A percentile compares a stretch with the other conserved stretches of the same genome.
phyloP scores from a whole-genome alignment of 2,797 vertebrate genomes.

The Sparus aurata region DNA sequence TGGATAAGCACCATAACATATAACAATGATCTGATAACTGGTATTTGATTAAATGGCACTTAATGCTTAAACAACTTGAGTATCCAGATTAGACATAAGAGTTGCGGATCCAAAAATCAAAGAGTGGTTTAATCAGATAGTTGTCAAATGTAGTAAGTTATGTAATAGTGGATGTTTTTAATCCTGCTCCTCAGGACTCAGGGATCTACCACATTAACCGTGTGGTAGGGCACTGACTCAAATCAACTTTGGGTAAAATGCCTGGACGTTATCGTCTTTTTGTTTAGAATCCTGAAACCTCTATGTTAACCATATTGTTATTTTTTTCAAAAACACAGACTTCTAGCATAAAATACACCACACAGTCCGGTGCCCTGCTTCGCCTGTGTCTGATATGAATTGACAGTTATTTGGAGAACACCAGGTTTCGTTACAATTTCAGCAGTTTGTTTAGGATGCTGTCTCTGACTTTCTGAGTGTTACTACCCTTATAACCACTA shows the following conservation, averaged over 20 bases:
- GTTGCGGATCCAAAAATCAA: neutral
- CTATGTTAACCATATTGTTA: neutral
- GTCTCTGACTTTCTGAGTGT: neutral
- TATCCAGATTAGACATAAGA: neutral
- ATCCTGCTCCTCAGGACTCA: slow-evolving; percentile 8
- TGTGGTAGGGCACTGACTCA: neutral
- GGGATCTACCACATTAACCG: slow-evolving; percentile 28
- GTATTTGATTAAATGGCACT: no score
- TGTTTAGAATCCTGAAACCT: neutral
- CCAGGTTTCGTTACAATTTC: neutral
- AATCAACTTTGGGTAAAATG: neutral
- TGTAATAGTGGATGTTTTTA: neutral
- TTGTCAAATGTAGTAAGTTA: no score
- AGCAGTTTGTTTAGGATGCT: neutral
- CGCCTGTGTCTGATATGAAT: neutral
- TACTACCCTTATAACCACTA: slow-evolving; percentile 41
- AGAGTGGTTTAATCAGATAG: no score
- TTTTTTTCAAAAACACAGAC: neutral
- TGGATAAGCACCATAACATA: neutral
- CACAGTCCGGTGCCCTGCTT: neutral
- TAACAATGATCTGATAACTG: neutral
- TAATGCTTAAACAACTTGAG: neutral
- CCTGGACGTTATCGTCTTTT: neutral
- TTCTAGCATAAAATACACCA: neutral
- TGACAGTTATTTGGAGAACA: neutral